These are phyloP conservation scores for Melipona bicolor DNA, from an alignment of 2,888 invertebrate species.

Conservation along the genomic window DNA sequence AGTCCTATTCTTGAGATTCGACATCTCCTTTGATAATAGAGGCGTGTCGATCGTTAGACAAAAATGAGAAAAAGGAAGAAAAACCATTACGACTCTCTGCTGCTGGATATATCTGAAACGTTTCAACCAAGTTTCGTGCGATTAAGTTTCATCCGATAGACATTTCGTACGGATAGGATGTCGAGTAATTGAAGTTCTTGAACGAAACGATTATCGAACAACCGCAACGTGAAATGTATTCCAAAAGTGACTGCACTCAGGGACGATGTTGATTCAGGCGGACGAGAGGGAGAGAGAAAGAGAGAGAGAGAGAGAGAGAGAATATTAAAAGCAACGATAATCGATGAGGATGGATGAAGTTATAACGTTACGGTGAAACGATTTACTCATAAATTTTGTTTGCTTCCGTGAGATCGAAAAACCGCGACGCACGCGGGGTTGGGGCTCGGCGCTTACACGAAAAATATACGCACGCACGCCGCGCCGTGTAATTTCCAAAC, in stretches of 20 bases:
- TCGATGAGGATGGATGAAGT: conserved; percentile 71
- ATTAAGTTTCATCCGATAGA: too few relatives aligned
- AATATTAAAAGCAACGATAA: conserved; percentile 68
- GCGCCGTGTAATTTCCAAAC: conserved; percentile 2
- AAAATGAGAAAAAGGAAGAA: not conserved
- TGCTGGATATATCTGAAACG: not conserved
- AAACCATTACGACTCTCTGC: too few relatives aligned
- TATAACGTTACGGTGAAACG: conserved; percentile 59
- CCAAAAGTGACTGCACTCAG: conserved; percentile 42
- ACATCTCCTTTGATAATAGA: not conserved
- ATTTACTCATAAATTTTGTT: conserved; percentile 68
- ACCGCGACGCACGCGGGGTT: conserved; percentile 40
- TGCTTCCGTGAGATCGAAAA: conserved; percentile 60
- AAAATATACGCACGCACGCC: conserved; percentile 20
- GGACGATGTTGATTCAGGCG: conserved; percentile 53
- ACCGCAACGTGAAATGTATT: conserved; percentile 44
- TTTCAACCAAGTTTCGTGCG: not conserved
- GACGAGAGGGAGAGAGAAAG: conserved; percentile 30
- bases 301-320: conserved; percentile 13
- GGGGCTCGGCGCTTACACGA: conserved; percentile 28
- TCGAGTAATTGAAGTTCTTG: conserved; percentile 26
- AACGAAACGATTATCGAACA: conserved; percentile 8
- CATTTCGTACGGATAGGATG: not conserved
- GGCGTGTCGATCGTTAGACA: not conserved
- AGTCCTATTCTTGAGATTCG: too few relatives aligned